Evolutionary conservation across 2,888 invertebrate genomes (phyloP).

Genomic region (Gari tellinella): DNA sequence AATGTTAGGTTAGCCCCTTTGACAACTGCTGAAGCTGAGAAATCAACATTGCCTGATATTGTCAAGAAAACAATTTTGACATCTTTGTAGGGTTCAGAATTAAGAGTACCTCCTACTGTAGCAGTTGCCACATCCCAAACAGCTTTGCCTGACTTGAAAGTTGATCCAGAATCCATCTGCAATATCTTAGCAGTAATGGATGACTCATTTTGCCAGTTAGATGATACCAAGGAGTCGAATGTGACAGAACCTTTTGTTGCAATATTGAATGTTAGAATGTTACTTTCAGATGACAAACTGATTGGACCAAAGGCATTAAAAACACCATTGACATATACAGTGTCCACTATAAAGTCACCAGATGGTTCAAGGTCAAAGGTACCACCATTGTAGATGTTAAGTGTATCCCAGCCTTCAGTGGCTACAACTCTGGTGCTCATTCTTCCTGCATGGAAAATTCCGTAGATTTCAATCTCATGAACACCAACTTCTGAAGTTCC

Average conservation of each 20-base stretch:
- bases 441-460: slow-evolving; percentile 54
- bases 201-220: slow-evolving; percentile 43
- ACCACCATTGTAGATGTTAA: slow-evolving; percentile 55
- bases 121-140: slow-evolving; percentile 41
- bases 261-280: slow-evolving; percentile 32
- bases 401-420: slow-evolving; percentile 63
- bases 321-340: slow-evolving; percentile 49
- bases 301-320: slow-evolving; percentile 51
- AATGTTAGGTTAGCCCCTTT: slow-evolving; percentile 36
- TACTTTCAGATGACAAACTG: slow-evolving; percentile 28
- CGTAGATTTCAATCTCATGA: slow-evolving; percentile 57
- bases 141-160: slow-evolving; percentile 54
- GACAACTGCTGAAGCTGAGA: slow-evolving; percentile 40
- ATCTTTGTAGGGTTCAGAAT: slow-evolving; percentile 37
- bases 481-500: slow-evolving; percentile 56
- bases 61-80: slow-evolving; percentile 43
- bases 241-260: slow-evolving; percentile 33
- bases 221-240: slow-evolving; percentile 52
- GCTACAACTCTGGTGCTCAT: slow-evolving; percentile 44
- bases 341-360: slow-evolving; percentile 55
- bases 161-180: slow-evolving; percentile 43
- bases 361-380: slow-evolving; percentile 60
- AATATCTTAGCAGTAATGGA: slow-evolving; percentile 41
- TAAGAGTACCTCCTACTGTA: slow-evolving; percentile 45
- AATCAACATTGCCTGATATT: slow-evolving; percentile 35